A percentile compares a stretch with the other conserved stretches of the same genome.
phyloP scores from a whole-genome alignment of 2,888 invertebrate genomes.

The Ectemnius lituratus region DNA sequence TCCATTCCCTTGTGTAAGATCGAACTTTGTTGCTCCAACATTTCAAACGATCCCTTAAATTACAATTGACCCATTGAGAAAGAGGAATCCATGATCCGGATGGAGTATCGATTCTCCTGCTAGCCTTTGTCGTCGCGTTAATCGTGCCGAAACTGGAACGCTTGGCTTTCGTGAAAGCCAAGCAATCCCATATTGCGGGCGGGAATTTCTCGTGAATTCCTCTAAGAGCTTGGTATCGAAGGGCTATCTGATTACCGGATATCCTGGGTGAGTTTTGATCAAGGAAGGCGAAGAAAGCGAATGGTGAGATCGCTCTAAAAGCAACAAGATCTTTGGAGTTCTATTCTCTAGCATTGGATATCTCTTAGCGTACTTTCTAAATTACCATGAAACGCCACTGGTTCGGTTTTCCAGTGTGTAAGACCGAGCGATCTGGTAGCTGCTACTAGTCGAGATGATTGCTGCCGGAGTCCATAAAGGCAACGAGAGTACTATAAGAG shows the following conservation, averaged over 20 bases:
- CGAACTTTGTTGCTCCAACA: no score
- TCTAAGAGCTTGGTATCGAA: no score
- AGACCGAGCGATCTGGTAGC: background rate
- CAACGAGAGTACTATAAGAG: background rate
- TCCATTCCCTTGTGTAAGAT: no score
- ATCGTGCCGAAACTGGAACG: no score
- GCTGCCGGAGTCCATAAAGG: background rate
- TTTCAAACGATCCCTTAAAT: no score
- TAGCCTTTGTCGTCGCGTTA: no score
- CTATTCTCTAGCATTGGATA: slow-evolving; percentile 5
- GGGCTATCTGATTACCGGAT: slow-evolving; percentile 15
- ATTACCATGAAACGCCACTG: slow-evolving; percentile 9
- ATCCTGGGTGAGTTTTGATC: slow-evolving; percentile 15
- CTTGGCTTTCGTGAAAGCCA: no score
- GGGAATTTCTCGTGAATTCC: no score
- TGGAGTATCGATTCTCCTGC: no score
- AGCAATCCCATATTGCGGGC: no score
- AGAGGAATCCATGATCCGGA: no score
- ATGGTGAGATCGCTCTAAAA: slow-evolving; percentile 18
- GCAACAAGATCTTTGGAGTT: background rate
- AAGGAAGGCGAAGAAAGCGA: slow-evolving; percentile 20
- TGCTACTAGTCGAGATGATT: background rate
- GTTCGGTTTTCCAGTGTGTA: background rate
- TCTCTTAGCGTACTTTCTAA: slow-evolving; percentile 18
- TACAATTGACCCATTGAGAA: no score